phyloP scores from a whole-genome alignment of 2,113 vertebrate genomes.

The Lepus europaeus region DNA sequence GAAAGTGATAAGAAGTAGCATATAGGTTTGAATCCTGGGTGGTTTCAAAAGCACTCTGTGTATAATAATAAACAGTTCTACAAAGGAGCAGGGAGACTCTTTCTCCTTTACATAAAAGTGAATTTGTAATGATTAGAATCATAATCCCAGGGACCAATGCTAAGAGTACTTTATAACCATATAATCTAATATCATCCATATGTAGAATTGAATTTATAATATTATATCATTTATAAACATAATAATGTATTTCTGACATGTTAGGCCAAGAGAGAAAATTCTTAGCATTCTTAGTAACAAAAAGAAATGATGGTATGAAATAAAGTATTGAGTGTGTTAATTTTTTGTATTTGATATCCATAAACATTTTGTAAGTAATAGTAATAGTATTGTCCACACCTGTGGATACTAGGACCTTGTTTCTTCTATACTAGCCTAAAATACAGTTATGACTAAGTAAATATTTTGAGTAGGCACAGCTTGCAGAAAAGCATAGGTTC shows the following conservation, averaged over 20 bases:
- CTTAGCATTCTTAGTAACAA: constrained; percentile 55
- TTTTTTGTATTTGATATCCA: constrained; percentile 56
- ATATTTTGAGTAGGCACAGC: constrained; percentile 11
- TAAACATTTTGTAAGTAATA: constrained; percentile 49
- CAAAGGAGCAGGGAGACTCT: not conserved
- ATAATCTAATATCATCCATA: constrained; percentile 9
- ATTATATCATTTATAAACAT: constrained; percentile 43
- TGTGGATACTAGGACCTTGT: constrained; percentile 12
- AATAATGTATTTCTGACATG: constrained; percentile 4
- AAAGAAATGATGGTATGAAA: constrained; percentile 49
- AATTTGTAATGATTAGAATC: constrained; percentile 46
- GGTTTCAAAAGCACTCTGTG: constrained; percentile 18
- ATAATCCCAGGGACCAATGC: not conserved
- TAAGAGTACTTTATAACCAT: not conserved
- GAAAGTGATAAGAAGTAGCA: constrained; percentile 4
- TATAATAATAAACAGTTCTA: constrained; percentile 17
- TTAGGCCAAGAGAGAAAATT: constrained; percentile 47
- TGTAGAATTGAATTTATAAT: constrained; percentile 42
- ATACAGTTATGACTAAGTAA: constrained; percentile 45
- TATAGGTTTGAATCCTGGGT: constrained; percentile 21
- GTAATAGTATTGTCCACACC: not conserved
- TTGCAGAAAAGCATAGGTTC: constrained; percentile 40
- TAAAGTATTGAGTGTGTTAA: constrained; percentile 7
- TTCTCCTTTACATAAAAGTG: constrained; percentile 42
- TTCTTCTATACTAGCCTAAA: constrained; percentile 51